Base-by-base conservation (phyloP, 2,113 vertebrate genomes). In the Crocuta crocuta region DNA sequence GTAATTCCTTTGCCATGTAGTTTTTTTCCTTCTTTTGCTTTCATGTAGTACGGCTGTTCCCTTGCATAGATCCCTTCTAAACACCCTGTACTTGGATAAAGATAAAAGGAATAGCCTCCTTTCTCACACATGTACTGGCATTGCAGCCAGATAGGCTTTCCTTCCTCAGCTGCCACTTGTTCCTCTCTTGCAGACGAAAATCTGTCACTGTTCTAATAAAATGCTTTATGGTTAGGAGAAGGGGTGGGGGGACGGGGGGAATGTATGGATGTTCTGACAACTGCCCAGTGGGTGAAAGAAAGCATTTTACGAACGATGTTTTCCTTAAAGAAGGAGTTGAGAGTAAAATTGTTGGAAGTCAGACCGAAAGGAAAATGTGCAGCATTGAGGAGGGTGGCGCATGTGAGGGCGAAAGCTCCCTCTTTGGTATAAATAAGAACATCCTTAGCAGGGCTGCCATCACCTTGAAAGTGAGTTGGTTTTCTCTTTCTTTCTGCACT, bases 21-120 rank as follows among this genome's bases (percentile, higher is more conserved):
- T 93, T 89, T 97, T 97, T 95, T 94, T 97, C 94, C 78, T 81
- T 92, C 94, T 55, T 98, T 71, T 93, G 50, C 97, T 95, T 98
- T 96, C 94, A 53, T 95, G 31, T 83, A 97, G 96, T 82, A 53
- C 71, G 94, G 53, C 82, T 98, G 16, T 97, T 97, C 74, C 78
- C 96, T 97, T 97, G 23, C 39, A 94, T 94, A 89, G 55, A 74
- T 87, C 58, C 23, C 90, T 97, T 83, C 88, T 96, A 83, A 96
- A 93, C 53, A 68, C 63, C 39, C 35, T 48, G 5, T 73, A 43
- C 65, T 94, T 79, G 55, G 63, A 88, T 96, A 89, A 93, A 96
- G 66, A 86, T 78, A 89, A 81, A 95, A 88, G 70, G 33, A 81
- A 76, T 81, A 86, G 48, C 24, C 48, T 88, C 87, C 35, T 83